These are phyloP conservation scores for Asobara japonica DNA, from an alignment of 1,140 invertebrate genomes.

Conservation along the genomic window DNA sequence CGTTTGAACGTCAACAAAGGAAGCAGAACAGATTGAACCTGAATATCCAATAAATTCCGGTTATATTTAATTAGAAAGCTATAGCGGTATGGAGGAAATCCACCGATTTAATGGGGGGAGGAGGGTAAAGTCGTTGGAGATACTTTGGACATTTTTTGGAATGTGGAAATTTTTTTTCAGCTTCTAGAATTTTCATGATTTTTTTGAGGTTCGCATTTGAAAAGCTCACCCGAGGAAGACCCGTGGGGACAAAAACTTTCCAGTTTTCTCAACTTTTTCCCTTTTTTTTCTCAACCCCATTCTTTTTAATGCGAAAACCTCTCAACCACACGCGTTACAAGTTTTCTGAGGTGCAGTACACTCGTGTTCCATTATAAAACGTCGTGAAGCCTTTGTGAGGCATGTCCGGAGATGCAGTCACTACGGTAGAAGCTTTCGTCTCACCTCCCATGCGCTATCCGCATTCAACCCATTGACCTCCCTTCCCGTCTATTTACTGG, in stretches of 20 bases:
- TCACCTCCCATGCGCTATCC: neutral
- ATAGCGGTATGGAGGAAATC: too few species aligned
- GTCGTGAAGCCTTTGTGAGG: conserved; percentile 17
- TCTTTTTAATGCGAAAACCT: neutral
- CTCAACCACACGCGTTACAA: conserved; percentile 7
- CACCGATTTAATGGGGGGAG: too few species aligned
- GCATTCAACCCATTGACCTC: neutral
- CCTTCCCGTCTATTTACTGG: conserved; percentile 14
- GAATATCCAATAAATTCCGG: too few species aligned
- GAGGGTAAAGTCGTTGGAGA: too few species aligned
- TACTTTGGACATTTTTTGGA: too few species aligned
- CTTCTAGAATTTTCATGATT: too few species aligned
- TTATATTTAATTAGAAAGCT: too few species aligned
- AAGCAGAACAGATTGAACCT: too few species aligned
- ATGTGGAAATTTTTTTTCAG: too few species aligned
- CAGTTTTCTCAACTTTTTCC: neutral
- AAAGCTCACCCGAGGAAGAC: neutral
- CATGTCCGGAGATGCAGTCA: conserved; percentile 16
- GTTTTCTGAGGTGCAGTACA: conserved; percentile 1
- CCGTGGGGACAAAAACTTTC: neutral
- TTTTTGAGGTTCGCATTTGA: too few species aligned
- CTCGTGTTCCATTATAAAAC: conserved; percentile 20
- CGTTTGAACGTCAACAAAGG: neutral
- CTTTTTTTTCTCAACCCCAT: neutral
- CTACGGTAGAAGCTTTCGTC: conserved; percentile 19